A percentile compares a stretch with the other conserved stretches of the same genome.
Evolutionary conservation across 2,888 invertebrate genomes (phyloP).

Genomic region (Anagyrus pseudococci): DNA sequence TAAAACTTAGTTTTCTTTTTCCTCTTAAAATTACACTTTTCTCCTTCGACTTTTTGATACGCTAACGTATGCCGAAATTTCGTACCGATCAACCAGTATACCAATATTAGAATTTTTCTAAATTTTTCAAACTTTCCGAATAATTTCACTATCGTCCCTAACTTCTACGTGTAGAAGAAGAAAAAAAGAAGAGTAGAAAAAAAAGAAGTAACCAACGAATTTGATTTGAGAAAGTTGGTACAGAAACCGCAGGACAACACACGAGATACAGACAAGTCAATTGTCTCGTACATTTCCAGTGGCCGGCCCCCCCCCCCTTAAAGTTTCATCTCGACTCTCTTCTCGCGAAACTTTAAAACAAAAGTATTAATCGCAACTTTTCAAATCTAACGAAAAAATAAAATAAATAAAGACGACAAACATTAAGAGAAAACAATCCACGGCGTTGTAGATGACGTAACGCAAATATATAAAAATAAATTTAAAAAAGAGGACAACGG

Average conservation of each 20-base stretch:
- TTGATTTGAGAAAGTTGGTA: not conserved
- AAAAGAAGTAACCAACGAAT: no score
- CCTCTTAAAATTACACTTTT: no score
- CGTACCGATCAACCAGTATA: no score
- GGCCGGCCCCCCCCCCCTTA: slow-evolving; percentile 26
- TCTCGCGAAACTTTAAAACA: not conserved
- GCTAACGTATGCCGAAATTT: no score
- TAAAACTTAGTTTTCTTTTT: no score
- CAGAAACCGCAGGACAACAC: not conserved
- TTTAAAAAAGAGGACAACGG: not conserved
- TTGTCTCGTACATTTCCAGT: slow-evolving; percentile 9
- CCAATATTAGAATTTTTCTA: no score
- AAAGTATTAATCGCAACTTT: slow-evolving; percentile 8
- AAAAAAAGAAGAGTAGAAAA: no score
- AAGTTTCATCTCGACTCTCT: not conserved
- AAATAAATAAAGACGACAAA: not conserved
- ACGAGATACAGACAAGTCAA: not conserved
- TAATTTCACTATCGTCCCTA: no score
- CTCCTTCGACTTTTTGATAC: no score
- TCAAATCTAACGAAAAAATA: not conserved
- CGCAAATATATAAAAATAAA: not conserved
- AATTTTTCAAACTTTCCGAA: no score
- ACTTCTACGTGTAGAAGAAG: no score
- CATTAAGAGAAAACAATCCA: not conserved
- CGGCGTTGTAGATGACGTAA: not conserved